phyloP scores from a whole-genome alignment of 2,797 vertebrate genomes.

The Tinamus major region DNA sequence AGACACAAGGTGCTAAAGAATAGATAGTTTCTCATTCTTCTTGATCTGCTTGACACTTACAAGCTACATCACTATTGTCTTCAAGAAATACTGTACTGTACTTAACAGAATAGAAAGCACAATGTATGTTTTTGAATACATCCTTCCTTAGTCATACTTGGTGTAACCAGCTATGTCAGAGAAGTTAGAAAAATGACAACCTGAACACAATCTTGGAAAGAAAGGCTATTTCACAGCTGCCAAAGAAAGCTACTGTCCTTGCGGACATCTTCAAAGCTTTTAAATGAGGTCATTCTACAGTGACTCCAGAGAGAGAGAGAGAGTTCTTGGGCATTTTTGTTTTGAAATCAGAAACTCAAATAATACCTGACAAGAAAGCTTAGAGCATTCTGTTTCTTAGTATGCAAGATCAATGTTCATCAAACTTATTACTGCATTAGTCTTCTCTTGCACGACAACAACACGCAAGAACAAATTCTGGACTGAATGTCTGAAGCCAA shows the following conservation, averaged over 20 bases:
- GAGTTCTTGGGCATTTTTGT: background rate
- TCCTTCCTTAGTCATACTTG: background rate
- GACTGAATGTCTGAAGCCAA: background rate
- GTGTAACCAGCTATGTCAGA: background rate
- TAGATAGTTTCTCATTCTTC: background rate
- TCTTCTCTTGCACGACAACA: background rate
- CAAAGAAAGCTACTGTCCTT: background rate
- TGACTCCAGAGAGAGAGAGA: background rate
- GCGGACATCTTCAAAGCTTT: background rate
- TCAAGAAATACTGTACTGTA: background rate
- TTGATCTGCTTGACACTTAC: background rate
- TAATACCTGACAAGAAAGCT: background rate
- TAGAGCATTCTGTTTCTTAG: background rate
- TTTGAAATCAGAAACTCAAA: background rate
- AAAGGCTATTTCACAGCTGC: background rate
- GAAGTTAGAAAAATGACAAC: background rate
- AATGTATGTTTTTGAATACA: background rate
- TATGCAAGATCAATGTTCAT: background rate
- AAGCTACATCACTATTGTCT: background rate
- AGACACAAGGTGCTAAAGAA: background rate
- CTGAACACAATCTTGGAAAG: background rate
- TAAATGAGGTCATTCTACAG: background rate
- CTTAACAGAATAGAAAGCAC: background rate
- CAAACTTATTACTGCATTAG: background rate
- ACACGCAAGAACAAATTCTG: background rate